Conservation (phyloP, 37 sponge, comb jelly and placozoan species). For the Spongilla lacustris region DNA sequence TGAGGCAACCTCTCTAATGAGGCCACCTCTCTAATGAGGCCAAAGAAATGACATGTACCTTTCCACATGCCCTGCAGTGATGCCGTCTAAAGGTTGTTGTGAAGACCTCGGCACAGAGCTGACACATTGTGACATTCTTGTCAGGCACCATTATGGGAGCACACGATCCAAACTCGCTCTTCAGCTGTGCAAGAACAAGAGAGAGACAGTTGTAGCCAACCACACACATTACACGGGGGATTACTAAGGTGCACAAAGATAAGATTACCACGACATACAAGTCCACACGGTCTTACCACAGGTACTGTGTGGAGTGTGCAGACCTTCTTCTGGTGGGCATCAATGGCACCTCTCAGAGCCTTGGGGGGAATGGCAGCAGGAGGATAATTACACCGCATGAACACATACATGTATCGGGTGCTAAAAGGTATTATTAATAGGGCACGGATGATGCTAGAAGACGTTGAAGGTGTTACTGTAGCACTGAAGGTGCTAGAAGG, state of each 20-base stretch:
- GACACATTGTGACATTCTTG: constrained; percentile 92
- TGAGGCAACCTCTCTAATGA: too few species aligned
- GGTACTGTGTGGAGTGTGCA: constrained; percentile 12
- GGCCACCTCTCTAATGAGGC: too few species aligned
- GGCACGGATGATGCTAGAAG: neutral
- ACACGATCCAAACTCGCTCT: constrained; percentile 43
- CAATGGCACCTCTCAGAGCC: neutral
- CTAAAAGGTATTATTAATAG: neutral
- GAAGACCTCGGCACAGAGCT: constrained; percentile 82
- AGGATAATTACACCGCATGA: too few species aligned
- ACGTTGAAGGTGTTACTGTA: neutral
- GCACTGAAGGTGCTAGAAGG: neutral
- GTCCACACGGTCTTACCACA: neutral
- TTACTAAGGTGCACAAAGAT: neutral
- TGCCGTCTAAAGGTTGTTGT: constrained; percentile 87
- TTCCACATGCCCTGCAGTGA: constrained; percentile 97
- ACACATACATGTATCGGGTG: neutral
- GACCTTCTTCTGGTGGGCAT: constrained; percentile 2
- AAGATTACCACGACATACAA: neutral
- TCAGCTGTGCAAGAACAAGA: neutral
- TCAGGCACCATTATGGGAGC: constrained; percentile 96
- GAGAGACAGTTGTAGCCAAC: too few species aligned
- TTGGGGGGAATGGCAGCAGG: neutral
- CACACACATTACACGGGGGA: neutral
- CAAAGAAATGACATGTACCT: too few species aligned